phyloP scores from a whole-genome alignment of 2,797 vertebrate species.

The Cynopterus sphinx region DNA sequence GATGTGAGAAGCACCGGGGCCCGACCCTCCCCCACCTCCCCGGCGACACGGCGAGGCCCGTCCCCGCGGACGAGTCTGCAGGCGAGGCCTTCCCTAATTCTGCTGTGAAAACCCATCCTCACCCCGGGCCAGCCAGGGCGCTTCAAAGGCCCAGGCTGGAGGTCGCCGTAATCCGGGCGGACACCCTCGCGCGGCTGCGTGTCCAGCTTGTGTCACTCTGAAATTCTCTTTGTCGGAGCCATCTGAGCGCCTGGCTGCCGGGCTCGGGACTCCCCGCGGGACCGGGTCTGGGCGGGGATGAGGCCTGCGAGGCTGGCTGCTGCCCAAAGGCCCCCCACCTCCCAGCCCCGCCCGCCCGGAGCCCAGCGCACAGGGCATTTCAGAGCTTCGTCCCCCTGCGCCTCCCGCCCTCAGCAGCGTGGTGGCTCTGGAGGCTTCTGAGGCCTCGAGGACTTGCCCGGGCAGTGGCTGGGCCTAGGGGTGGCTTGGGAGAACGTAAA shows the following conservation, averaged over 20 bases:
- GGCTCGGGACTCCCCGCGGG: not conserved
- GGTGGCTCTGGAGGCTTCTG: not conserved
- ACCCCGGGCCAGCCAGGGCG: not conserved
- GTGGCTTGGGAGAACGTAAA: not conserved
- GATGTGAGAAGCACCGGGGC: not conserved
- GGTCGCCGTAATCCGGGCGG: not conserved
- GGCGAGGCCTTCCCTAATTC: not conserved
- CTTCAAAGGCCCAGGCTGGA: slow-evolving; percentile 36
- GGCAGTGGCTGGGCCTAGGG: not conserved
- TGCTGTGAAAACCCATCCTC: slow-evolving; percentile 43
- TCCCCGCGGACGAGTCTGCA: not conserved
- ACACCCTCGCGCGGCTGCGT: not conserved
- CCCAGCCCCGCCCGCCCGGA: not conserved
- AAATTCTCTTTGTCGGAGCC: slow-evolving; percentile 57
- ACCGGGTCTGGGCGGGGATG: not conserved
- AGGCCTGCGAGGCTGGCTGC: not conserved
- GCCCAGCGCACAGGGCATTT: accelerated
- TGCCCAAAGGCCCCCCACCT: not conserved
- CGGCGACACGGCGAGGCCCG: not conserved
- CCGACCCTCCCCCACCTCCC: not conserved
- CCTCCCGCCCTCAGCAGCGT: accelerated
- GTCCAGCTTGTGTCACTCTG: slow-evolving; percentile 32
- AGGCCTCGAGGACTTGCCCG: not conserved
- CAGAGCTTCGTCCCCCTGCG: not conserved
- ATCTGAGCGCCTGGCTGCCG: not conserved